phyloP scores from a whole-genome alignment of 2,888 invertebrate species.

The Parnassius mnemosyne region DNA sequence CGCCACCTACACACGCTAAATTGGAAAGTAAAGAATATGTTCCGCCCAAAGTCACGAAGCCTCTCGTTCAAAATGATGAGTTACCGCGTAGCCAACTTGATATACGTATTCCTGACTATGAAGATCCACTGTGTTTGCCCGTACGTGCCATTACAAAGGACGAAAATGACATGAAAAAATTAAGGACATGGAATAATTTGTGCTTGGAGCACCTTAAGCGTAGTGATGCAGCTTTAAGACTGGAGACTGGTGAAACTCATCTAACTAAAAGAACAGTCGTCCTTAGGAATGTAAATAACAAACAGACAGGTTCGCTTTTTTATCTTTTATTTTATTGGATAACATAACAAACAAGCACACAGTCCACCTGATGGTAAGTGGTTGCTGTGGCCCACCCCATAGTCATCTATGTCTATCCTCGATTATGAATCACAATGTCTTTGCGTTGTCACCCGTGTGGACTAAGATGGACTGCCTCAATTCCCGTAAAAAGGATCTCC shows the following conservation, averaged over 20 bases:
- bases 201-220: slow-evolving; percentile 61
- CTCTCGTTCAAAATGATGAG: slow-evolving; percentile 21
- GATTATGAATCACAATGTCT: too few relatives aligned
- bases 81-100: slow-evolving; percentile 42
- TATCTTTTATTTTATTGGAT: too few relatives aligned
- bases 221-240: slow-evolving; percentile 47
- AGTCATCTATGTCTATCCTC: too few relatives aligned
- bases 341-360: too few relatives aligned
- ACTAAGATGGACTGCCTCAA: too few relatives aligned
- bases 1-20: slow-evolving; percentile 3
- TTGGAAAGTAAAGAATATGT: slow-evolving; percentile 13
- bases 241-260: slow-evolving; percentile 46
- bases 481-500: too few relatives aligned
- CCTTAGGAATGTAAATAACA: slow-evolving; percentile 57
- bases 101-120: slow-evolving; percentile 64
- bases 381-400: too few relatives aligned
- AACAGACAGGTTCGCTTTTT: slow-evolving; percentile 46
- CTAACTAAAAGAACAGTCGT: slow-evolving; percentile 55
- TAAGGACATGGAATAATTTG: slow-evolving; percentile 63
- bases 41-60: slow-evolving; percentile 5
- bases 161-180: slow-evolving; percentile 44
- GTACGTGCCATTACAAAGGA: slow-evolving; percentile 52
- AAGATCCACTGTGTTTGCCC: slow-evolving; percentile 67
- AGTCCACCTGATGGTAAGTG: too few relatives aligned
- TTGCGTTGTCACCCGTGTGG: too few relatives aligned